Percentiles rank a stretch among this genome's conserved stretches.
Conservation (phyloP, 2,113 vertebrate species). For the Prunella himalayana region DNA sequence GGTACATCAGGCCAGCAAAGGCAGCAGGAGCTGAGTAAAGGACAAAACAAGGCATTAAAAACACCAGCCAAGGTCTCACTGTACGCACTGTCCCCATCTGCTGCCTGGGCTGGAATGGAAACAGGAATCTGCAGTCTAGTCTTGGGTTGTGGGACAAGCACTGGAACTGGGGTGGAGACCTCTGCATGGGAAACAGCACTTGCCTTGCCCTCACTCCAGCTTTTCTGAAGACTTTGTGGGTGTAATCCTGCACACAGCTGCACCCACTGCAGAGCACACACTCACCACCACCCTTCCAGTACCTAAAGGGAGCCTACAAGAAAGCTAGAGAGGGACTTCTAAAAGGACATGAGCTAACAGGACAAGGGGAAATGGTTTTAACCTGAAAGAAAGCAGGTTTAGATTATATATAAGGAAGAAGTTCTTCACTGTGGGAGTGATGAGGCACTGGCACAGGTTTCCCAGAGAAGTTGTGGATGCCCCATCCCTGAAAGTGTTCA, state of each 20-base stretch:
- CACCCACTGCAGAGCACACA: neutral
- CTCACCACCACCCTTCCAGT: neutral
- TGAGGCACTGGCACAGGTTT: neutral
- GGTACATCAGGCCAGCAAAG: constrained; percentile 90
- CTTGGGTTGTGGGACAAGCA: neutral
- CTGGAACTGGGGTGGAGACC: neutral
- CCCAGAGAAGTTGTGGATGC: neutral
- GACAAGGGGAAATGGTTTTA: neutral
- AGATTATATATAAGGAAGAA: neutral
- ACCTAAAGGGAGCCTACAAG: neutral
- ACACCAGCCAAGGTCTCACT: neutral
- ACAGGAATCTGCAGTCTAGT: neutral
- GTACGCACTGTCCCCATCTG: accelerated
- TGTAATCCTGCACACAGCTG: neutral
- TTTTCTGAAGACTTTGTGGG: neutral
- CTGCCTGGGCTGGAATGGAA: neutral
- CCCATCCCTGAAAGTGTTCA: neutral
- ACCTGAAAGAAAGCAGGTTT: neutral
- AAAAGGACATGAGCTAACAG: neutral
- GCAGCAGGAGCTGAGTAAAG: constrained; percentile 81
- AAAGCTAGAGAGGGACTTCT: neutral
- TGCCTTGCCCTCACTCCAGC: neutral
- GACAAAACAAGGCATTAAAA: neutral
- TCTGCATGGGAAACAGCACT: neutral
- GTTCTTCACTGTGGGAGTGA: neutral